phyloP scores from a whole-genome alignment of 2,797 vertebrate species.

The Urosaurus nigricauda region DNA sequence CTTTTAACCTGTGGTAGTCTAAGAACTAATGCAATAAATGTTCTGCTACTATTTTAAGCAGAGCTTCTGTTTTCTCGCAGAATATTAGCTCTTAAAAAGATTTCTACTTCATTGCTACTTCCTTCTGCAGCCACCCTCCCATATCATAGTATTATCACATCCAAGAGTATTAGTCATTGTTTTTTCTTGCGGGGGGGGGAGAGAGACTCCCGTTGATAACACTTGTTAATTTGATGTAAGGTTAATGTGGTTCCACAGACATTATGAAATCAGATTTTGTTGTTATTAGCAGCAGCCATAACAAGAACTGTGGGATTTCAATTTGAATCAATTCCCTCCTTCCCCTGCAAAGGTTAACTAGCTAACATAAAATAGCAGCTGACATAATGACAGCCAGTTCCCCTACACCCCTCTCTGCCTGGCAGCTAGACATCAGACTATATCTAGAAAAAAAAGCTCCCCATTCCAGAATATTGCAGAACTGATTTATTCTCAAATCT shows the following conservation, averaged over 20 bases:
- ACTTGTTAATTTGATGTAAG: slow-evolving; percentile 67
- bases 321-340: slow-evolving; percentile 39
- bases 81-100: slow-evolving; percentile 43
- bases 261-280: slow-evolving; percentile 59
- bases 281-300: slow-evolving; percentile 57
- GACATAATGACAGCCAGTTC: slow-evolving; percentile 38
- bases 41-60: too few relatives aligned
- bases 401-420: background rate
- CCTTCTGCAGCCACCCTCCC: slow-evolving; percentile 34
- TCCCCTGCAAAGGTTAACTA: slow-evolving; percentile 31
- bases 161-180: slow-evolving; percentile 23
- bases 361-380: slow-evolving; percentile 55
- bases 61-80: slow-evolving; percentile 44
- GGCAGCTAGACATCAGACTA: slow-evolving; percentile 32
- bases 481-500: slow-evolving; percentile 61
- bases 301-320: slow-evolving; percentile 41
- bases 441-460: slow-evolving; percentile 28
- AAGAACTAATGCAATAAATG: too few relatives aligned
- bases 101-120: slow-evolving; percentile 37
- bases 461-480: slow-evolving; percentile 38
- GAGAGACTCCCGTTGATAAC: background rate
- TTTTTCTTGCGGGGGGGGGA: background rate
- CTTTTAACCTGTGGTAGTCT: too few relatives aligned
- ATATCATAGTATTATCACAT: slow-evolving; percentile 26
- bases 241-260: slow-evolving; percentile 56